phyloP scores from a whole-genome alignment of 2,888 invertebrate species.

The Ennomos quercinarius region DNA sequence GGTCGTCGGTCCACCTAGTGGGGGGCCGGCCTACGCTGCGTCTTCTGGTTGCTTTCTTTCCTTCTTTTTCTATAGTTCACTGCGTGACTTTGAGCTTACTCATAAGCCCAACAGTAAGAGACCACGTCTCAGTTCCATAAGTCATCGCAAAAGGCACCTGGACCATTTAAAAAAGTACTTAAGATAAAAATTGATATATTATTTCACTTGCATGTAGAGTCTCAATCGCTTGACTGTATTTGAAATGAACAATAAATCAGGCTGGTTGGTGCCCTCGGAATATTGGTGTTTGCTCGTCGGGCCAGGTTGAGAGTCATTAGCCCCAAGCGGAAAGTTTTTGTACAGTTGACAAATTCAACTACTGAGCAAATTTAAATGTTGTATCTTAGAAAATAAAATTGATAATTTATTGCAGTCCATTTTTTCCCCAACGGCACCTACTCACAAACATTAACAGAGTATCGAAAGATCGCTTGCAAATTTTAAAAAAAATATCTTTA shows the following conservation, averaged over 20 bases:
- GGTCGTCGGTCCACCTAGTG: no score
- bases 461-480: conserved; percentile 35
- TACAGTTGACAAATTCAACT: conserved; percentile 9
- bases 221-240: neutral
- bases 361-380: conserved; percentile 23
- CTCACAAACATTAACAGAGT: conserved; percentile 13
- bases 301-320: conserved; percentile 52
- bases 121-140: no score
- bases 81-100: no score
- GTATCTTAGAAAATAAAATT: conserved; percentile 3
- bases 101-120: no score
- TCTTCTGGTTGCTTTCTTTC: no score
- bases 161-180: no score
- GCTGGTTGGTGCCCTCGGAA: conserved; percentile 29
- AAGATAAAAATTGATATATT: neutral
- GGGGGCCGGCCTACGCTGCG: no score
- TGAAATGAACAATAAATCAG: conserved; percentile 35
- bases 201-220: neutral
- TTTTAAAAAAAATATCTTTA: conserved; percentile 10
- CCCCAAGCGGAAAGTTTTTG: conserved; percentile 52
- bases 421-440: conserved; percentile 9
- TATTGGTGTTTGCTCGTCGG: conserved; percentile 37
- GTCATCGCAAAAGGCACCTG: no score
- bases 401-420: conserved; percentile 1
- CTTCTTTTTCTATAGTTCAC: no score